Evolutionary conservation across 2,888 invertebrate genomes (phyloP).

Genomic region (Urechis unicinctus): DNA sequence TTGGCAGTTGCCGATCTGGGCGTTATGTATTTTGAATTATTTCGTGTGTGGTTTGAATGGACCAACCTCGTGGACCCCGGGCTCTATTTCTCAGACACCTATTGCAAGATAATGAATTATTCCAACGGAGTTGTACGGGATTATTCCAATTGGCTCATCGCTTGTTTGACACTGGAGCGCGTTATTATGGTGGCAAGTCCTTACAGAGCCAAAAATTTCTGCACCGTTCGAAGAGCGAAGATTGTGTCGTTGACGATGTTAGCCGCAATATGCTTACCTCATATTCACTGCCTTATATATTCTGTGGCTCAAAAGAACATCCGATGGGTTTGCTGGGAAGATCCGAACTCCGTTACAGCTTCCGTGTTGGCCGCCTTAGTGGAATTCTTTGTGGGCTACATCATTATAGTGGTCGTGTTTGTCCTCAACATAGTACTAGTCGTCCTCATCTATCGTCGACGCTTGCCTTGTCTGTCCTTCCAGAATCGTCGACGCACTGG

Average conservation of each 20-base stretch:
- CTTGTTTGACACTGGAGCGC: constrained; percentile 17
- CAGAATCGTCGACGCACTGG: neutral
- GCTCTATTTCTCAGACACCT: constrained; percentile 14
- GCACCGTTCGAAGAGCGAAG: constrained; percentile 13
- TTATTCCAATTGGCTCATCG: constrained; percentile 20
- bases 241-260: constrained; percentile 4
- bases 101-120: constrained; percentile 19
- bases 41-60: constrained; percentile 21
- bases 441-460: constrained; percentile 4
- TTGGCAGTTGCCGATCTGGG: constrained; percentile 18
- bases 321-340: constrained; percentile 16
- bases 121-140: constrained; percentile 15
- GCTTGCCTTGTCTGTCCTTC: constrained; percentile 3
- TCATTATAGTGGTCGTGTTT: constrained; percentile 14
- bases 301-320: constrained; percentile 5
- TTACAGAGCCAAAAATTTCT: constrained; percentile 10
- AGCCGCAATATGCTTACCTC: constrained; percentile 4
- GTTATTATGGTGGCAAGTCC: constrained; percentile 15
- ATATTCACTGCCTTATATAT: constrained; percentile 11
- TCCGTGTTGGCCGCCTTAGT: constrained; percentile 4
- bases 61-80: constrained; percentile 10
- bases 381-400: constrained; percentile 12
- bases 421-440: constrained; percentile 13
- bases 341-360: neutral
- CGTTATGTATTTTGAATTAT: constrained; percentile 20